These are phyloP conservation scores for Spheniscus humboldti DNA, from an alignment of 2,797 vertebrate species.

Conservation along the genomic window DNA sequence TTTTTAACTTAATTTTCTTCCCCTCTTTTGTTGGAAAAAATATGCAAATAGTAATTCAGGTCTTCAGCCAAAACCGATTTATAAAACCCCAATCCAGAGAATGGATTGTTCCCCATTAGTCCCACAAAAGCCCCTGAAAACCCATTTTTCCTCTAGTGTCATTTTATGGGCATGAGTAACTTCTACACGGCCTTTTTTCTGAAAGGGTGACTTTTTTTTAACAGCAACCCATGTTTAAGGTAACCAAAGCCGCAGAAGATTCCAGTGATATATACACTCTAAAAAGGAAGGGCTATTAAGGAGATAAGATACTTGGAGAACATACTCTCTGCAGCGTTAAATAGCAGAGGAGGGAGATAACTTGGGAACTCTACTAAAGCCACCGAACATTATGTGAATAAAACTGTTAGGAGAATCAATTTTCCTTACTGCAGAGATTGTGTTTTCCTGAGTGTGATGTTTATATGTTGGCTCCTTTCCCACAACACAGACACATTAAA, in stretches of 20 bases:
- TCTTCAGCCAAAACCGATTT: neutral
- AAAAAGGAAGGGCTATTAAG: constrained; percentile 31
- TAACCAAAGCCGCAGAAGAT: neutral
- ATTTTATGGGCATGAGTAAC: neutral
- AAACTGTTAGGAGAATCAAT: constrained; percentile 32
- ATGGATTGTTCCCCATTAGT: neutral
- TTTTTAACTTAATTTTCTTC: neutral
- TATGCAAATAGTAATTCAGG: neutral
- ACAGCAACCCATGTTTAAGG: neutral
- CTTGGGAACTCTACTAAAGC: constrained; percentile 10
- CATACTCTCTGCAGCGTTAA: neutral
- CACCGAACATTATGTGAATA: neutral
- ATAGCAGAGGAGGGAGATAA: constrained; percentile 30
- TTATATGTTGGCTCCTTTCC: neutral
- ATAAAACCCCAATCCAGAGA: neutral
- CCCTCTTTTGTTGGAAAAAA: neutral
- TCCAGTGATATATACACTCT: neutral
- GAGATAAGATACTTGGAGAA: constrained; percentile 45
- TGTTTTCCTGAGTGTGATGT: constrained; percentile 27
- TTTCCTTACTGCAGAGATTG: constrained; percentile 9
- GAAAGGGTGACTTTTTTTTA: neutral
- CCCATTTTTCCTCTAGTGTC: neutral
- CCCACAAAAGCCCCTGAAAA: neutral
- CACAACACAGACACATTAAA: neutral
- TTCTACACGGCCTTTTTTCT: neutral